Evolutionary conservation across 2,797 vertebrate species (phyloP).

Genomic region (Emydoidea blandingii): DNA sequence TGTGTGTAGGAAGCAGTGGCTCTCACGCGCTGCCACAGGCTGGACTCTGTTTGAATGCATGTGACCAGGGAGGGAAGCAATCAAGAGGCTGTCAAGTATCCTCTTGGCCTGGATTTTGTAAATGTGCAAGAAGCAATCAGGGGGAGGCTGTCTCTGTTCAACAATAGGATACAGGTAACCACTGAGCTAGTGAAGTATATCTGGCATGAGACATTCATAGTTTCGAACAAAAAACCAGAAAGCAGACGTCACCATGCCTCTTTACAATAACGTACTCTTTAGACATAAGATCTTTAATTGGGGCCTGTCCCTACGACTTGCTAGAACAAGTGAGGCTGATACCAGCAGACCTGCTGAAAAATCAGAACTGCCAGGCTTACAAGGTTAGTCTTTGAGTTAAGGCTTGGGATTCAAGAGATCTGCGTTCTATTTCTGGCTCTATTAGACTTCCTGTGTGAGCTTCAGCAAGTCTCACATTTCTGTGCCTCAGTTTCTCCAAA

Average conservation of each 20-base stretch:
- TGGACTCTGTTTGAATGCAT: neutral
- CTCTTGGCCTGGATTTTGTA: neutral
- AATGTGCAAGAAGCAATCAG: neutral
- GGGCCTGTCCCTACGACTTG: neutral
- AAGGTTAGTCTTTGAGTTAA: neutral
- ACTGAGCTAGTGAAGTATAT: neutral
- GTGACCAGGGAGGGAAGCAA: neutral
- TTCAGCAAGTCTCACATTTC: rapidly evolving
- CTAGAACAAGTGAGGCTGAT: neutral
- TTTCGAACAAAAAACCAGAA: neutral
- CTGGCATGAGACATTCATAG: neutral
- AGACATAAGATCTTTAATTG: neutral
- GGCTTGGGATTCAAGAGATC: neutral
- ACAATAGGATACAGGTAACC: neutral
- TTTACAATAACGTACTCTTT: neutral
- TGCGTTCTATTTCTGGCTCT: neutral
- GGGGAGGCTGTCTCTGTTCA: neutral
- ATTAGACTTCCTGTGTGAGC: neutral
- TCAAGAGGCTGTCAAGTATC: neutral
- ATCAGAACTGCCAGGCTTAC: neutral
- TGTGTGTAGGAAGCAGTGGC: neutral
- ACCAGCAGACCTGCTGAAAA: neutral
- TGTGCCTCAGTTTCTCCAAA: neutral
- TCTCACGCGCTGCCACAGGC: neutral
- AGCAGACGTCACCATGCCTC: neutral